Conservation (phyloP, 30 jellyfish, hydroid and myxozoan species). For the Pelagia noctiluca region DNA sequence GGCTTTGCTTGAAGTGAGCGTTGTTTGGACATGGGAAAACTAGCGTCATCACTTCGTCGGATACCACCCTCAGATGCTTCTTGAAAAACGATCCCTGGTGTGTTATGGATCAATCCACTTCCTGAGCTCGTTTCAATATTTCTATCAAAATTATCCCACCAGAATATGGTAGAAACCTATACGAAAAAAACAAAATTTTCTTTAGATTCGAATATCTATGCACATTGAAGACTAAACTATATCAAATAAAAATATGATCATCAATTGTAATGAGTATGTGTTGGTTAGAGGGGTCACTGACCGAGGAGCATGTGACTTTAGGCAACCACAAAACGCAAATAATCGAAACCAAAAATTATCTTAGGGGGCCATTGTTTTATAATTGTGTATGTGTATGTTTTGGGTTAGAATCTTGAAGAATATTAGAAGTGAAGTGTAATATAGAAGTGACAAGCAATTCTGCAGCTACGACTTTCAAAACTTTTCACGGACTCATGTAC, state of each 20-base stretch:
- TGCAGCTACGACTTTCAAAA: not conserved
- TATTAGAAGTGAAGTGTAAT: too few relatives aligned
- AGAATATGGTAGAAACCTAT: slow-evolving; percentile 32
- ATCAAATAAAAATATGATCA: too few relatives aligned
- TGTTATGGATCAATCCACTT: slow-evolving; percentile 18
- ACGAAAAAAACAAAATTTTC: not conserved
- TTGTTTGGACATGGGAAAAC: slow-evolving; percentile 29
- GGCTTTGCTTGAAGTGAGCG: slow-evolving; percentile 14
- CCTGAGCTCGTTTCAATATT: slow-evolving; percentile 20
- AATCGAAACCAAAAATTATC: not conserved
- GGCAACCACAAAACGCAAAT: not conserved
- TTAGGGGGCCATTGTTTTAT: not conserved
- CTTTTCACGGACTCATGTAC: not conserved
- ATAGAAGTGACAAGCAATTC: not conserved
- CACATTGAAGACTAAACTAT: not conserved
- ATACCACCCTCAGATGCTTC: slow-evolving; percentile 1
- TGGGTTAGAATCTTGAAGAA: not conserved
- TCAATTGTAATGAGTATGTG: not conserved
- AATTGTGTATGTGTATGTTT: not conserved
- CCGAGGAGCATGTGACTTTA: slow-evolving; percentile 3
- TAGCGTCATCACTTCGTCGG: slow-evolving; percentile 12
- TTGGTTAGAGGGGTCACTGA: slow-evolving; percentile 4
- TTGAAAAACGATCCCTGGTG: slow-evolving; percentile 17
- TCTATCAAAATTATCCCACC: slow-evolving; percentile 43
- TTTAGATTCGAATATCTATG: not conserved